A percentile compares a stretch with the other conserved stretches of the same genome.
phyloP scores from a whole-genome alignment of 1,140 invertebrate genomes.

The Drosophila burlai region DNA sequence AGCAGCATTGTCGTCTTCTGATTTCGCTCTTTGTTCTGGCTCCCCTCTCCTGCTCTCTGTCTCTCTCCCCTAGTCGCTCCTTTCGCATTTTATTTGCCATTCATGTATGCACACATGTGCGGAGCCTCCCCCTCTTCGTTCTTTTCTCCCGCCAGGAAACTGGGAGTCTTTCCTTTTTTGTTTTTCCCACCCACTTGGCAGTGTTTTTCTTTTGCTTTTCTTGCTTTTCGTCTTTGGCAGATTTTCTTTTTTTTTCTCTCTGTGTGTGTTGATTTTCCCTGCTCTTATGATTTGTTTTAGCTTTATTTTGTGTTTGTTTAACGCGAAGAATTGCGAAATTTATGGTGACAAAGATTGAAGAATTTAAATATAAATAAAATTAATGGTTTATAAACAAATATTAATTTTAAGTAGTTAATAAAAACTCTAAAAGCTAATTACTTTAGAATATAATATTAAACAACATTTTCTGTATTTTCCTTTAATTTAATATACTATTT shows the following conservation, averaged over 20 bases:
- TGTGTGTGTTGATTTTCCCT: constrained; percentile 30
- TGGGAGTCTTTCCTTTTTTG: constrained; percentile 13
- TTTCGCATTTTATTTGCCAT: constrained; percentile 77
- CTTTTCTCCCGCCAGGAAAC: neutral
- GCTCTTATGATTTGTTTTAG: constrained; percentile 68
- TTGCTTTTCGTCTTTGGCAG: constrained; percentile 4
- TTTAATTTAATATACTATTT: neutral
- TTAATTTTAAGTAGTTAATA: neutral
- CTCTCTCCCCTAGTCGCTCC: constrained; percentile 1
- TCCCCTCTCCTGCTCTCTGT: constrained; percentile 1
- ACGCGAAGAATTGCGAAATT: constrained; percentile 9
- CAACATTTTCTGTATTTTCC: neutral
- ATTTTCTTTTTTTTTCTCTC: constrained; percentile 16
- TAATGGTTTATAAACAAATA: neutral
- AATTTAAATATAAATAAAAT: neutral
- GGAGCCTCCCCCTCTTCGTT: constrained; percentile 9
- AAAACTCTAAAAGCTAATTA: no score
- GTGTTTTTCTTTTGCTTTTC: constrained; percentile 21
- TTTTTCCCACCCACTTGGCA: constrained; percentile 57
- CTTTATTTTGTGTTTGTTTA: constrained; percentile 30
- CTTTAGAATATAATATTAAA: no score
- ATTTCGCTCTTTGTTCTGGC: constrained; percentile 68
- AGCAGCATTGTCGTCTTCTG: constrained; percentile 58
- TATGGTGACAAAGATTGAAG: constrained; percentile 31
- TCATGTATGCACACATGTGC: constrained; percentile 80